Percentiles rank a stretch among this genome's conserved stretches.
Conservation (phyloP, 1,140 invertebrate species). For the Archegozetes longisetosus region DNA sequence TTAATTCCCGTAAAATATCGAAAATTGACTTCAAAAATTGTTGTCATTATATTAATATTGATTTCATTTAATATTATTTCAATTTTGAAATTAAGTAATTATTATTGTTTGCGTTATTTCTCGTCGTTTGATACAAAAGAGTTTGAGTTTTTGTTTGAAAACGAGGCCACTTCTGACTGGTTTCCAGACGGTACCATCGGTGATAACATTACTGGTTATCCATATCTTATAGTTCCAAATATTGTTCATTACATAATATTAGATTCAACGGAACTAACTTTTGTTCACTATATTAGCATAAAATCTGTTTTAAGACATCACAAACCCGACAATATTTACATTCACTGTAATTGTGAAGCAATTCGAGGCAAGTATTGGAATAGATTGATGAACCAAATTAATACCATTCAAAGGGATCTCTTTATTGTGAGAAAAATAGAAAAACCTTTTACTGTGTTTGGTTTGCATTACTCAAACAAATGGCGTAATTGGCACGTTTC, state of each 20-base stretch:
- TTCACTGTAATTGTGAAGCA: conserved; percentile 24
- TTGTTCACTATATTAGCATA: conserved; percentile 25
- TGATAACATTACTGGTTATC: conserved; percentile 19
- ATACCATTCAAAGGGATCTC: conserved; percentile 10
- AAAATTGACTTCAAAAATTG: too few species aligned
- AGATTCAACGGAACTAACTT: conserved; percentile 18
- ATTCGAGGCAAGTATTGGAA: conserved; percentile 23
- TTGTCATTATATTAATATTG: too few species aligned
- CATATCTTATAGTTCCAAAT: conserved; percentile 23
- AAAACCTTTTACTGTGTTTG: conserved; percentile 24
- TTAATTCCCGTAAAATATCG: too few species aligned
- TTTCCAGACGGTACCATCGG: too few species aligned
- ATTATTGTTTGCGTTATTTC: too few species aligned
- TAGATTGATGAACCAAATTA: conserved; percentile 15
- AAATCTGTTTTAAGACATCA: conserved; percentile 23
- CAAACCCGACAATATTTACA: conserved; percentile 22
- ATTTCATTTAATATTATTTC: too few species aligned
- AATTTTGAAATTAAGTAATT: too few species aligned
- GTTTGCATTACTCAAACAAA: conserved; percentile 22
- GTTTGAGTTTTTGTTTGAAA: too few species aligned
- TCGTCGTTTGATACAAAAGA: too few species aligned
- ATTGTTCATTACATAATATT: conserved; percentile 24
- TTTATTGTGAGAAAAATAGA: conserved; percentile 14
- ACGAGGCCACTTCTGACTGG: too few species aligned
- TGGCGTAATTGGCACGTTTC: conserved; percentile 28